A percentile compares a stretch with the other conserved stretches of the same genome.
Evolutionary conservation across 2,888 invertebrate species (phyloP).

Genomic region (Parnassius orleans): DNA sequence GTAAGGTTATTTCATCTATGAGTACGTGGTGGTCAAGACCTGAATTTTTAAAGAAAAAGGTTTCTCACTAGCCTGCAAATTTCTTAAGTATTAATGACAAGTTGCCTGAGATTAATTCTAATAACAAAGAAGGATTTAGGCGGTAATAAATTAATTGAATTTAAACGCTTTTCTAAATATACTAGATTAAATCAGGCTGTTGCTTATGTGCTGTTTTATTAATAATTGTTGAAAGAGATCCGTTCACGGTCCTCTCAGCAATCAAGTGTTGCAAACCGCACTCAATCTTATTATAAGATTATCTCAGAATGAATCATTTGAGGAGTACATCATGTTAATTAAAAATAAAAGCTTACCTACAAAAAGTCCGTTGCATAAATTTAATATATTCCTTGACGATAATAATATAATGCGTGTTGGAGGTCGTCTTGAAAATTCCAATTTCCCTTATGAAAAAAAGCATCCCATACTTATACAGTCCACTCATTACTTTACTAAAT

Average conservation of each 20-base stretch:
- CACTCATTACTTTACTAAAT: conserved; percentile 29
- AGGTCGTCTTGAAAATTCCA: conserved; percentile 35
- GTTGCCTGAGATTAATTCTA: conserved; percentile 16
- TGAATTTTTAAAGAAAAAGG: conserved; percentile 12
- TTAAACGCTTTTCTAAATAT: conserved; percentile 25
- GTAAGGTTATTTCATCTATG: background rate
- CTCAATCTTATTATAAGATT: conserved; percentile 17
- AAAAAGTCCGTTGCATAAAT: conserved; percentile 24
- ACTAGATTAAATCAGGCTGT: conserved; percentile 13
- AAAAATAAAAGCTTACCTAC: conserved; percentile 11
- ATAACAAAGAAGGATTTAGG: conserved; percentile 3
- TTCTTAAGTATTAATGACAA: background rate
- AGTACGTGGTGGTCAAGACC: conserved; percentile 1
- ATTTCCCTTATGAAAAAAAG: background rate
- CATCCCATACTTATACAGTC: conserved; percentile 39
- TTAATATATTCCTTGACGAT: conserved; percentile 27
- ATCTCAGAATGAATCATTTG: background rate
- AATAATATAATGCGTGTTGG: conserved; percentile 30
- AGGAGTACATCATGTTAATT: background rate
- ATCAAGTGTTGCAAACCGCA: conserved; percentile 6
- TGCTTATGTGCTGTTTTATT: conserved; percentile 19
- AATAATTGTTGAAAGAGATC: conserved; percentile 11
- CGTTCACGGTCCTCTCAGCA: conserved; percentile 4
- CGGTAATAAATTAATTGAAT: conserved; percentile 15
- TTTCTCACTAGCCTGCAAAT: conserved; percentile 14